Conservation (phyloP, 2,888 invertebrate species). For the Gandaritis pyraliata region DNA sequence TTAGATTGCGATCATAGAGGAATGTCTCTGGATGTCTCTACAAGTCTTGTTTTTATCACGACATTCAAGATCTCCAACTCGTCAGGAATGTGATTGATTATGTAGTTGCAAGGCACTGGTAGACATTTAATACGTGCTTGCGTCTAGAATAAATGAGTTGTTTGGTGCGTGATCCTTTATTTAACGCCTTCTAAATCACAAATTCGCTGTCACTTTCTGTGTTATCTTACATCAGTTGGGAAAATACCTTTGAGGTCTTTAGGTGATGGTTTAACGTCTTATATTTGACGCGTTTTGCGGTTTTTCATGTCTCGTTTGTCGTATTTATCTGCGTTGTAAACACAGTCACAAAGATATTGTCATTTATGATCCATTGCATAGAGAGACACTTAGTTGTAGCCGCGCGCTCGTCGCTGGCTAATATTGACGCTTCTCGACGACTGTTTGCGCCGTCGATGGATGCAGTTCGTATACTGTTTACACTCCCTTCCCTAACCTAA, state of each 20-base stretch:
- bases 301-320: conserved; percentile 11
- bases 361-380: conserved; percentile 17
- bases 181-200: conserved; percentile 22
- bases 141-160: conserved; percentile 31
- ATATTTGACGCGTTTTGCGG: conserved; percentile 16
- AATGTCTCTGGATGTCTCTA: conserved; percentile 45
- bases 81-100: conserved; percentile 43
- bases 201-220: conserved; percentile 17
- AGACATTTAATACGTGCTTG: conserved; percentile 27
- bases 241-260: conserved; percentile 7
- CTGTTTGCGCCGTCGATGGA: conserved; percentile 75
- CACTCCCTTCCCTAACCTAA: conserved; percentile 73
- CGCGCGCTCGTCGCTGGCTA: conserved; percentile 42
- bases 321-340: conserved; percentile 13
- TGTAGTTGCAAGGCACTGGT: conserved; percentile 27
- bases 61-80: conserved; percentile 35
- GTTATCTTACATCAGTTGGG: conserved; percentile 22
- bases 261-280: conserved; percentile 18
- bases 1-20: conserved; percentile 56
- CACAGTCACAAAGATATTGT: conserved; percentile 1
- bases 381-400: conserved; percentile 24
- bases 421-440: conserved; percentile 36
- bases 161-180: conserved; percentile 20
- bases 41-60: conserved; percentile 43
- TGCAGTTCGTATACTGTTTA: conserved; percentile 62